Percentiles rank a stretch among this genome's conserved stretches.
Conservation (phyloP, 2,888 invertebrate species). For the Sturmia bella region DNA sequence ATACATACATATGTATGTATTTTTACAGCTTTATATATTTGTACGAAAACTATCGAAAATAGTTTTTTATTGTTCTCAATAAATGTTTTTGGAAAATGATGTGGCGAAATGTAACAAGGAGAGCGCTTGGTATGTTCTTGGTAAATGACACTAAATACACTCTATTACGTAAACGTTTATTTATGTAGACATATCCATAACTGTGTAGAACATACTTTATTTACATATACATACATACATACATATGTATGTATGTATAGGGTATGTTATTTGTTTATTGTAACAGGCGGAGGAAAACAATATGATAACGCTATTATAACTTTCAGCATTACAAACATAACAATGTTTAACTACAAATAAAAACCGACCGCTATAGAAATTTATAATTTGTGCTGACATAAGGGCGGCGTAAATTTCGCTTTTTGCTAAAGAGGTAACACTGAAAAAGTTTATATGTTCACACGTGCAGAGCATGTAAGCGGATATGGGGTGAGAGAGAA, state of each 20-base stretch:
- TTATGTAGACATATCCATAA: background rate
- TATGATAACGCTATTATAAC: conserved; percentile 32
- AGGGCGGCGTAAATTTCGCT: background rate
- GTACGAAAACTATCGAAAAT: conserved; percentile 18
- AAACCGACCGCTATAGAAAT: conserved; percentile 25
- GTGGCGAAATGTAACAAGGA: conserved; percentile 17
- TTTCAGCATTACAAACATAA: conserved; percentile 21
- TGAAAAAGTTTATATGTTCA: background rate
- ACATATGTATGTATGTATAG: background rate
- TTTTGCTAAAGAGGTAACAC: background rate
- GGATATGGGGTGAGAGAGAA: no score
- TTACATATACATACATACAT: conserved; percentile 8
- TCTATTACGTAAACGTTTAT: conserved; percentile 26
- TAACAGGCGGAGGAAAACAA: conserved; percentile 11
- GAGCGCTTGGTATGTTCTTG: conserved; percentile 38
- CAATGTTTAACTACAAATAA: conserved; percentile 13
- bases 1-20: no score
- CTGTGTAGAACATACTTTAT: background rate
- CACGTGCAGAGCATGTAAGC: no score
- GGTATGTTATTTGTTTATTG: conserved; percentile 30
- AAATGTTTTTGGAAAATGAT: conserved; percentile 34
- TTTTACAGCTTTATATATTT: no score
- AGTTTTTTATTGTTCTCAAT: conserved; percentile 4
- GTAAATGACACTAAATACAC: conserved; percentile 61
- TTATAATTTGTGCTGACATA: background rate